These are phyloP conservation scores for Pachydiplax longipennis DNA, from an alignment of 2,888 invertebrate genomes.

Conservation along the genomic window DNA sequence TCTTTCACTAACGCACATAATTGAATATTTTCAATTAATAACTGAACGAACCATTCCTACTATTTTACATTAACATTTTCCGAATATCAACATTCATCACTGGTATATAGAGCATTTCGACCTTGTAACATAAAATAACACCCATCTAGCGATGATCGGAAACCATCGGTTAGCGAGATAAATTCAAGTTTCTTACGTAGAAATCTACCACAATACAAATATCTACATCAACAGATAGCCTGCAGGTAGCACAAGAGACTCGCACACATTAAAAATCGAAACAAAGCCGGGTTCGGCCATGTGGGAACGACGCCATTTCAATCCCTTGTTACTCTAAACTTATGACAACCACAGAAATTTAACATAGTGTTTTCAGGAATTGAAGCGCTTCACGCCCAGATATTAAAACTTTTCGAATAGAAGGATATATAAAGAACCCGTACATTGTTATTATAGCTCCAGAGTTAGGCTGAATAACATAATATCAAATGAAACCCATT, in stretches of 20 bases:
- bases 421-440: slow-evolving; percentile 11
- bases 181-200: not conserved
- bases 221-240: not conserved
- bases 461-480: not conserved
- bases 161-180: not conserved
- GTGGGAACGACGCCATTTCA: slow-evolving; percentile 78
- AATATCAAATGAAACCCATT: slow-evolving; percentile 48
- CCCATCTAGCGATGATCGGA: not conserved
- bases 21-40: too few species aligned
- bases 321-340: slow-evolving; percentile 71
- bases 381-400: not conserved
- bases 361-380: slow-evolving; percentile 54
- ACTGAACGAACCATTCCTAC: too few species aligned
- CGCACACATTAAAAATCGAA: slow-evolving; percentile 33
- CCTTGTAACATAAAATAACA: slow-evolving; percentile 43
- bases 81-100: not conserved
- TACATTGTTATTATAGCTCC: slow-evolving; percentile 19
- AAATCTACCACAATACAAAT: not conserved
- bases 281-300: slow-evolving; percentile 61
- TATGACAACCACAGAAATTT: slow-evolving; percentile 62
- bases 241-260: not conserved
- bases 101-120: slow-evolving; percentile 23
- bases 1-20: too few species aligned
- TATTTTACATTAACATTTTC: too few species aligned
- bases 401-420: not conserved